Evolutionary conservation across 2,888 invertebrate genomes (phyloP).

Genomic region (Sialis lutaria): DNA sequence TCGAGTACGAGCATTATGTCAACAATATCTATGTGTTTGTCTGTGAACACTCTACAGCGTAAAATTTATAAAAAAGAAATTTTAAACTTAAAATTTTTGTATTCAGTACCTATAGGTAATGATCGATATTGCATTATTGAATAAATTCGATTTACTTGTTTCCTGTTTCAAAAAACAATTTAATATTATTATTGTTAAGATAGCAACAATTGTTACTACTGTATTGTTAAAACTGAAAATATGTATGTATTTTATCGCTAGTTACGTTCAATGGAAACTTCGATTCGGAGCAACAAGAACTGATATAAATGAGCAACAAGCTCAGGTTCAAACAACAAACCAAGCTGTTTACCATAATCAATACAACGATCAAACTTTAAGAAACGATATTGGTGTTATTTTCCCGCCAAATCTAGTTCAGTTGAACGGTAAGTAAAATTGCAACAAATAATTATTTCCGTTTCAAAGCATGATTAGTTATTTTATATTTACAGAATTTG

Average conservation of each 20-base stretch:
- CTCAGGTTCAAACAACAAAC: not conserved
- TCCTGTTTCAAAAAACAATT: too few species aligned
- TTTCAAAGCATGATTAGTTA: not conserved
- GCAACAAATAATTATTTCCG: not conserved
- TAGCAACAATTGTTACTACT: not conserved
- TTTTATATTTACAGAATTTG: conserved; percentile 9
- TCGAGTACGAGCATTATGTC: too few species aligned
- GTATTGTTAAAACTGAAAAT: not conserved
- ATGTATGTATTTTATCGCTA: not conserved
- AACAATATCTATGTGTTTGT: not conserved
- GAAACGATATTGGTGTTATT: conserved; percentile 14
- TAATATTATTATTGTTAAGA: not conserved
- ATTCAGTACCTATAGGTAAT: too few species aligned
- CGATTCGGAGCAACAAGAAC: conserved; percentile 2
- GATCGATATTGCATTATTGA: too few species aligned
- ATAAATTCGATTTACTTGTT: too few species aligned
- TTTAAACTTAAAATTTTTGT: too few species aligned
- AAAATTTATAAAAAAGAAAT: too few species aligned
- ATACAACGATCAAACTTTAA: conserved; percentile 2
- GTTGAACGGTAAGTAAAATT: conserved; percentile 7
- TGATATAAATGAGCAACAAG: not conserved
- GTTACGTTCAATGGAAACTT: not conserved
- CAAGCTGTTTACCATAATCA: not conserved
- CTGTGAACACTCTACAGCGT: not conserved
- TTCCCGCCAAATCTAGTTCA: conserved; percentile 8